phyloP scores from a whole-genome alignment of 2,797 vertebrate species.

The Adrianichthys oophorus region DNA sequence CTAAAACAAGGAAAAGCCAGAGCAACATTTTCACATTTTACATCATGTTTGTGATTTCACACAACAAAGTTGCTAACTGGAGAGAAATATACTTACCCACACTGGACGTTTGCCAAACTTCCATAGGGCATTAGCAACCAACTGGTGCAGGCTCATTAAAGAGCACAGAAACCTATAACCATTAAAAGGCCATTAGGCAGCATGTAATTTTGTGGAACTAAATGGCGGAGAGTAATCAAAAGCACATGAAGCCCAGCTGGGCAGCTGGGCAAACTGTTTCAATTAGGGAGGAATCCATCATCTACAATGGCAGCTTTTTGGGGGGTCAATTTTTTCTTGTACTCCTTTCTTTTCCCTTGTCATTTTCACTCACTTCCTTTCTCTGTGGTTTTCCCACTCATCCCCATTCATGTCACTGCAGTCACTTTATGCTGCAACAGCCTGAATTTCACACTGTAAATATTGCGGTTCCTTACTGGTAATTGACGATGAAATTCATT shows the following conservation, averaged over 20 bases:
- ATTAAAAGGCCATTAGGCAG: conserved; percentile 99
- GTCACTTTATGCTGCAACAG: conserved; percentile 17
- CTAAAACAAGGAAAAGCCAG: conserved; percentile 52
- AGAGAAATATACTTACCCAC: conserved; percentile 76
- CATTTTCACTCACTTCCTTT: conserved; percentile 64
- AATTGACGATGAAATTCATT: neutral
- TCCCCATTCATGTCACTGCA: conserved; percentile 41
- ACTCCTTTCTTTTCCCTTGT: conserved; percentile 64
- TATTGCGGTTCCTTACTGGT: conserved; percentile 6
- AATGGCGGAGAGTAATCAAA: conserved; percentile 99
- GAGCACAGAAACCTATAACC: conserved; percentile 97
- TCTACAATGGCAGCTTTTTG: conserved; percentile 89
- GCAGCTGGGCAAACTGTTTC: conserved; percentile 96
- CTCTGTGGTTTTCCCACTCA: conserved; percentile 35
- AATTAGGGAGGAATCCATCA: conserved; percentile 97
- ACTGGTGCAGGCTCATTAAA: conserved; percentile 99
- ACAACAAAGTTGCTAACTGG: conserved; percentile 89
- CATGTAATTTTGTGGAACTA: conserved; percentile 99
- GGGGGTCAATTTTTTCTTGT: conserved; percentile 87
- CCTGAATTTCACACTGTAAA: too few relatives aligned
- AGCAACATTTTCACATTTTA: conserved; percentile 59
- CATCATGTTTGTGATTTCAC: conserved; percentile 81
- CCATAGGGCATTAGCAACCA: conserved; percentile 98
- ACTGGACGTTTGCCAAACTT: conserved; percentile 92
- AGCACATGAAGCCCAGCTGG: conserved; percentile 99